phyloP scores from a whole-genome alignment of 2,888 invertebrate genomes.

The Dione juno region DNA sequence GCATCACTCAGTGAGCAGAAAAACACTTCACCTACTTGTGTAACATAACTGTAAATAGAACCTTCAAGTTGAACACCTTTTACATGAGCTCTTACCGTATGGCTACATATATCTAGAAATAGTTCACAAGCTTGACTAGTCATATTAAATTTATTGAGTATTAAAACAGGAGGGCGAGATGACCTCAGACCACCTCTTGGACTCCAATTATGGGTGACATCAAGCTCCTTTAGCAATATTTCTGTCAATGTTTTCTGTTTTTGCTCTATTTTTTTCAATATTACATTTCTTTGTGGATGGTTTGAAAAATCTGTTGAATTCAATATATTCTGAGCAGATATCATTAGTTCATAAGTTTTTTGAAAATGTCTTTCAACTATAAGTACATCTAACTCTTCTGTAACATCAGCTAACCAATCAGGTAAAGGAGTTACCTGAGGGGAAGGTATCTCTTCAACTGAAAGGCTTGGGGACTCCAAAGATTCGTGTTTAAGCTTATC shows the following conservation, averaged over 20 bases:
- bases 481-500: conserved; percentile 71
- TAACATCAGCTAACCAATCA: conserved; percentile 95
- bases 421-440: conserved; percentile 81
- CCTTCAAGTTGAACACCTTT: conserved; percentile 92
- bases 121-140: conserved; percentile 90
- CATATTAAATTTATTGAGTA: conserved; percentile 90
- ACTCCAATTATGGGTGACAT: conserved; percentile 94
- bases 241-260: conserved; percentile 91
- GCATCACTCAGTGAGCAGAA: conserved; percentile 92
- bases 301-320: conserved; percentile 69
- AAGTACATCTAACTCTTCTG: conserved; percentile 96
- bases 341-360: conserved; percentile 92
- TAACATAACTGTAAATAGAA: conserved; percentile 90
- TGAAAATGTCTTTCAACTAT: conserved; percentile 98
- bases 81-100: conserved; percentile 90
- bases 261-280: conserved; percentile 85
- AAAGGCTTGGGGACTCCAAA: conserved; percentile 77
- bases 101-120: conserved; percentile 91
- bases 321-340: conserved; percentile 76
- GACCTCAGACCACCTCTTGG: conserved; percentile 95
- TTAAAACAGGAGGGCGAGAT: conserved; percentile 90
- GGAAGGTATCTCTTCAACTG: conserved; percentile 74
- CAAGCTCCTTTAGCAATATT: conserved; percentile 93
- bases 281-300: conserved; percentile 70
- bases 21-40: conserved; percentile 91